Base-by-base conservation (phyloP, 2,888 invertebrate species). In the Mesoligia furuncula region DNA sequence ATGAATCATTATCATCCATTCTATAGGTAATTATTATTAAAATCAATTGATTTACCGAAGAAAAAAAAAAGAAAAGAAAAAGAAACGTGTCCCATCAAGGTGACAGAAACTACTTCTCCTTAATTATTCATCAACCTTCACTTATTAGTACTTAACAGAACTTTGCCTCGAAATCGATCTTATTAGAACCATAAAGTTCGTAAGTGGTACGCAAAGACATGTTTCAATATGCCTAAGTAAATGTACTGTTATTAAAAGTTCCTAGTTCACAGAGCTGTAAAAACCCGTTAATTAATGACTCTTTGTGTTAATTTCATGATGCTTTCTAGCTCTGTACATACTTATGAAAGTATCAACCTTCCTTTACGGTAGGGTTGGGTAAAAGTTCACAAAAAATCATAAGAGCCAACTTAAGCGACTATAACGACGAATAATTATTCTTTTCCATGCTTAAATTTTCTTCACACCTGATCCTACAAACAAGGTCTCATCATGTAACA, bases 401-500 rank as follows among this genome's bases (percentile, higher is more conserved):
- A 45, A 70, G 39, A 69, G 27, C 42, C 24, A 42, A 71, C 64
- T 69, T 72, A 75, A 77, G 73, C 45, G 73, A 70, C 61, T 61
- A 36, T 72, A 75, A 83, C 72, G 75, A 78, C 72, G 27, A 83
- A 83, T 81, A 87, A 89, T 89, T 77, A 82, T 89, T 84, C 74
- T 87, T 85, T 83, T 84, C 68, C 75, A 70, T 79, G 78, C 84
- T 85, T 90, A 92, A 87, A 88, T 88, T 87, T 89, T 89, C 89
- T 91, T 92, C 90, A 84, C 93, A 93, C 94, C 93, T 94, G 94
- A 93, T 93, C 93, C 92, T 88, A 85, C 90, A 91, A 93, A 94
- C 93, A 94, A 91, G 91, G 91, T 91, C 90, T 92, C 93, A 92
- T 94, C 94, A 93, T 93, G 94, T 94, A 90, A 93, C 92, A 88